Evolutionary conservation across 2,888 invertebrate species (phyloP).

Genomic region (Heteromyza rotundicornis): DNA sequence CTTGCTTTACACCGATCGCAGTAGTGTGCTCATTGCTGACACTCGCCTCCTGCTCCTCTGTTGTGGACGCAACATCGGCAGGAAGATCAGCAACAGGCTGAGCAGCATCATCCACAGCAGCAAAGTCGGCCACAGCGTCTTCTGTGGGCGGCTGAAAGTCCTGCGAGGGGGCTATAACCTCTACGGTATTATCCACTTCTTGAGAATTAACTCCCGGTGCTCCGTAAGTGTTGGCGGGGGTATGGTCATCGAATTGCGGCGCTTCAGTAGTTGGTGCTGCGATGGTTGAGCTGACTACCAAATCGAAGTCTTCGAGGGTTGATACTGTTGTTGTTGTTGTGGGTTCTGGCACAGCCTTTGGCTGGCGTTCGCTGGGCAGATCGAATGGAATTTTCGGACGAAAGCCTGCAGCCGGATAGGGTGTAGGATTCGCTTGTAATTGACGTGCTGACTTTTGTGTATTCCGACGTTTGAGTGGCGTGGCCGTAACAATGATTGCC

Average conservation of each 20-base stretch:
- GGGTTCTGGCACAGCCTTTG: slow-evolving; percentile 34
- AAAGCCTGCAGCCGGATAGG: slow-evolving; percentile 55
- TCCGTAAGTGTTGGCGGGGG: slow-evolving; percentile 50
- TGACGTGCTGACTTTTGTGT: slow-evolving; percentile 44
- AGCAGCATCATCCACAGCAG: slow-evolving; percentile 37
- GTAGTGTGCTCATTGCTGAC: slow-evolving; percentile 2
- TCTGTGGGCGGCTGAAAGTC: slow-evolving; percentile 54
- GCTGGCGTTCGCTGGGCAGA: slow-evolving; percentile 44
- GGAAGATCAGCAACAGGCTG: slow-evolving; percentile 57
- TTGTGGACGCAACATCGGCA: slow-evolving; percentile 36
- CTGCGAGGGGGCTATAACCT: slow-evolving; percentile 42
- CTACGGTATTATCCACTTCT: slow-evolving; percentile 35
- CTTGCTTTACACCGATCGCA: slow-evolving; percentile 11
- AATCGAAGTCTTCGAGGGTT: slow-evolving; percentile 32
- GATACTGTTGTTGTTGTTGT: slow-evolving; percentile 26
- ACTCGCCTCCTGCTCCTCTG: slow-evolving; percentile 22
- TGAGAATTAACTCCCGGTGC: slow-evolving; percentile 31
- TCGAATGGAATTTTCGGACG: slow-evolving; percentile 50
- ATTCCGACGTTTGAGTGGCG: slow-evolving; percentile 38
- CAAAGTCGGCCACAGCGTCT: slow-evolving; percentile 48
- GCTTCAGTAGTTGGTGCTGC: slow-evolving; percentile 27
- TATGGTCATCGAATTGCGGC: slow-evolving; percentile 32
- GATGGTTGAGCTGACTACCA: background rate
- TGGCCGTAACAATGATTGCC: slow-evolving; percentile 24
- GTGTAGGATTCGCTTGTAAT: slow-evolving; percentile 43